phyloP scores from a whole-genome alignment of 2,797 vertebrate species.

The Lates japonicus region DNA sequence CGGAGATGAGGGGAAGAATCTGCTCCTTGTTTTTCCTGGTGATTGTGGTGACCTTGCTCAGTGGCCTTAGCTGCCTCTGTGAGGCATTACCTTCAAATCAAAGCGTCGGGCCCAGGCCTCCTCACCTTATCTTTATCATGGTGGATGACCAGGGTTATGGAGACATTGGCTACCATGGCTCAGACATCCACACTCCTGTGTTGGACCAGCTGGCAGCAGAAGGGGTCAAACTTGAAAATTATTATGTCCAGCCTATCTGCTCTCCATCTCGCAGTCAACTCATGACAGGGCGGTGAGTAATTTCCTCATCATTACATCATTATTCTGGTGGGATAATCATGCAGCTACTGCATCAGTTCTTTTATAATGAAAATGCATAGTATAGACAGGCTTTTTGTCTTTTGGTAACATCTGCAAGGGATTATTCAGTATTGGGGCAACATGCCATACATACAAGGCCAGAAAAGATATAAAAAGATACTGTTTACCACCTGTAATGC shows the following conservation, averaged over 20 bases:
- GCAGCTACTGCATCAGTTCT: slow-evolving; percentile 19
- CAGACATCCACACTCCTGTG: slow-evolving; percentile 92
- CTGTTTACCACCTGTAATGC: background rate
- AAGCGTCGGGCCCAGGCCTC: slow-evolving; percentile 64
- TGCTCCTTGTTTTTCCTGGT: slow-evolving; percentile 77
- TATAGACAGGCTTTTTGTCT: slow-evolving; percentile 23
- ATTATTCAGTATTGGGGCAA: background rate
- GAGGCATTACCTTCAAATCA: slow-evolving; percentile 45
- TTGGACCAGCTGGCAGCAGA: slow-evolving; percentile 92
- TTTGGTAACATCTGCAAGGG: background rate
- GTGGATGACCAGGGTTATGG: slow-evolving; percentile 96
- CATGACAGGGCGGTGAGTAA: slow-evolving; percentile 94
- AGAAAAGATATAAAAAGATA: slow-evolving; percentile 10
- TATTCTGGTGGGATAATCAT: slow-evolving; percentile 4
- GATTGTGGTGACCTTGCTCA: slow-evolving; percentile 81
- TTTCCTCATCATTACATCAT: slow-evolving; percentile 20
- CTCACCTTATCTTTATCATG: slow-evolving; percentile 94
- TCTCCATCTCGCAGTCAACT: slow-evolving; percentile 95
- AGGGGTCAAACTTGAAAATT: slow-evolving; percentile 96
- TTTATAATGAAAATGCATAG: slow-evolving; percentile 19
- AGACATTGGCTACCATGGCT: slow-evolving; percentile 95
- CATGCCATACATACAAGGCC: background rate
- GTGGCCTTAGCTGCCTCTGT: slow-evolving; percentile 82
- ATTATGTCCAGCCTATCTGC: slow-evolving; percentile 97
- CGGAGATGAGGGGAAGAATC: slow-evolving; percentile 72